Evolutionary conservation across 2,888 invertebrate genomes (phyloP), one percentile per base, ranked within the genome.

Genomic region (Neoitamus cyanurus): DNA sequence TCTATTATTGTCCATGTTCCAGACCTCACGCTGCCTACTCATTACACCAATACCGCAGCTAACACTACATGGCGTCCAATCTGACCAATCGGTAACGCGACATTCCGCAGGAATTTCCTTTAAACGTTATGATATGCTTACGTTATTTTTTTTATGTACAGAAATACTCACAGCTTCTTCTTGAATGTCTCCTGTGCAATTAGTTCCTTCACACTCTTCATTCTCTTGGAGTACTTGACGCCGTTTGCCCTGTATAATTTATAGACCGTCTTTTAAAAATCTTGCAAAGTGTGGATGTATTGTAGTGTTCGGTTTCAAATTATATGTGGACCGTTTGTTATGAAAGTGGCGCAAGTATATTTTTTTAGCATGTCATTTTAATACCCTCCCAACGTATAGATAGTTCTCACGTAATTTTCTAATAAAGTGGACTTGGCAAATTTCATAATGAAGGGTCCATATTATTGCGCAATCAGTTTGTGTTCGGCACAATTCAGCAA

Each of bases 1-100:
- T 20, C 86, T 83, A 20, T 28, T 15, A 3, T 5, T 9, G 69
- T 83, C 77, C n/a, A n/a, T 28, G 31, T 37, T 68, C 37, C 34
- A 20, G 5, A 84, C 58, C 30, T 75, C 89, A 2, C 95, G 92
- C 69, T 93, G 93, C 83, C 96, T 93, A 87, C 93, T 92, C 85
- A 94, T 93, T 28, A 93, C 92, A 0, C 97, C 97, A 87, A 94
- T 94, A 0, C 96, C 97, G 89, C 97, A 97, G 0, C 94, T 93
- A 31, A 94, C 94, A 13, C 95, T 94, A 90, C 97, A 97, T 1
- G 96, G 94, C 1, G 96, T 94, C 96, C 97, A 97, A 9, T 93
- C 92, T 73, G 95, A 95, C 97, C 97, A 97, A 3, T 93, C 90
- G 0, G 94, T 93, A 84, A 95, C 93, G 5, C 92, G 92, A 88